Evolutionary conservation across 2,888 invertebrate genomes (phyloP).

Genomic region (Autographa gamma): DNA sequence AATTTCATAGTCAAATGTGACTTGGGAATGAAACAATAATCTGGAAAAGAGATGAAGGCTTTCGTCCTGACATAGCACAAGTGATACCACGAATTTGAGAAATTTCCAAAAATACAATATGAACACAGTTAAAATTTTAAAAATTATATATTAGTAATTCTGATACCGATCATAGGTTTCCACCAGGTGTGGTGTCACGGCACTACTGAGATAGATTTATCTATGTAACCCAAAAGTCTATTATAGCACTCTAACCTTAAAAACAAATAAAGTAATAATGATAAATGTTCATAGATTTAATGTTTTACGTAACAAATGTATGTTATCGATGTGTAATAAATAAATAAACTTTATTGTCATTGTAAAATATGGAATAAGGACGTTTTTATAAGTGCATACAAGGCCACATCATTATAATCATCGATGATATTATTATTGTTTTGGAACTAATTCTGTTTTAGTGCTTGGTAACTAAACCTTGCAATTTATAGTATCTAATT

Average conservation of each 20-base stretch:
- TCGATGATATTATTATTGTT: not conserved
- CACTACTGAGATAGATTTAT: too few relatives aligned
- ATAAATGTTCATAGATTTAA: constrained; percentile 24
- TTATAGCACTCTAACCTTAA: constrained; percentile 18
- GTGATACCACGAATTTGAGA: too few relatives aligned
- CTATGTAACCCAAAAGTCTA: too few relatives aligned
- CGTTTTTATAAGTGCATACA: constrained; percentile 18
- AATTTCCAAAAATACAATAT: too few relatives aligned
- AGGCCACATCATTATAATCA: constrained; percentile 2
- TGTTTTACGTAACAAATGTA: constrained; percentile 32
- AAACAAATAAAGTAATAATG: not conserved
- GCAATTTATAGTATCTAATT: not conserved
- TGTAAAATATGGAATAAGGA: constrained; percentile 26
- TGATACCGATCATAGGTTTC: too few relatives aligned
- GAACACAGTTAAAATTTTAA: too few relatives aligned
- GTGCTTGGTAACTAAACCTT: not conserved
- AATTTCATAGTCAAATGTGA: too few relatives aligned
- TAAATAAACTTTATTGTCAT: constrained; percentile 41
- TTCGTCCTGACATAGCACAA: too few relatives aligned
- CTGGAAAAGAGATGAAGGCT: too few relatives aligned
- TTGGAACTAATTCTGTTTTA: not conserved
- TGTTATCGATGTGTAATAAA: constrained; percentile 38
- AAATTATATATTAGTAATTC: too few relatives aligned
- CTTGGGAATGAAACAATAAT: too few relatives aligned
- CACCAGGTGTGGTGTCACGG: too few relatives aligned